Conservation (phyloP, 2,113 vertebrate species). For the Chionomys nivalis region DNA sequence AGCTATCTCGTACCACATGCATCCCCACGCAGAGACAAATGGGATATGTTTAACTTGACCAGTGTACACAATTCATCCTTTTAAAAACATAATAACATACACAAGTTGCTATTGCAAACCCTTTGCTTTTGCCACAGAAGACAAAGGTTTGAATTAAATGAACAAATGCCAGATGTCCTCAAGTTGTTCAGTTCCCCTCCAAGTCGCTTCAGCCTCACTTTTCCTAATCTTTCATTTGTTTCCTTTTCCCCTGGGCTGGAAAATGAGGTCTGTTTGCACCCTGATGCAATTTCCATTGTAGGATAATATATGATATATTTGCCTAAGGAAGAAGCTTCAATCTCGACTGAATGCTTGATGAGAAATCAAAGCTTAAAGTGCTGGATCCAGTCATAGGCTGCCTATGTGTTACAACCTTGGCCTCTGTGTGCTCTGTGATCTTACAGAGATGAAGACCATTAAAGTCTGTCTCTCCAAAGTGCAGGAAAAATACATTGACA, state of each 20-base stretch:
- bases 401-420: neutral
- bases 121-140: slow-evolving; percentile 28
- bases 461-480: neutral
- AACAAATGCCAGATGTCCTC: neutral
- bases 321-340: neutral
- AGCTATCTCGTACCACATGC: neutral
- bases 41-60: neutral
- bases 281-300: neutral
- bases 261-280: neutral
- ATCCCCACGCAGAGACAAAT: neutral
- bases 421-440: neutral
- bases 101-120: neutral
- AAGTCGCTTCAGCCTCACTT: neutral
- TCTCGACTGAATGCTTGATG: neutral
- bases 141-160: slow-evolving; percentile 35
- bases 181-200: neutral
- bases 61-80: neutral
- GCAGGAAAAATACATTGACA: neutral
- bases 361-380: slow-evolving; percentile 33
- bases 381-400: neutral
- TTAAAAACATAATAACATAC: neutral
- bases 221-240: neutral
- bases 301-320: neutral
- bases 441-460: neutral
- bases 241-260: neutral